phyloP scores from a whole-genome alignment of 37 sponge, comb jelly and placozoan genomes.

The Haliclona indistincta region DNA sequence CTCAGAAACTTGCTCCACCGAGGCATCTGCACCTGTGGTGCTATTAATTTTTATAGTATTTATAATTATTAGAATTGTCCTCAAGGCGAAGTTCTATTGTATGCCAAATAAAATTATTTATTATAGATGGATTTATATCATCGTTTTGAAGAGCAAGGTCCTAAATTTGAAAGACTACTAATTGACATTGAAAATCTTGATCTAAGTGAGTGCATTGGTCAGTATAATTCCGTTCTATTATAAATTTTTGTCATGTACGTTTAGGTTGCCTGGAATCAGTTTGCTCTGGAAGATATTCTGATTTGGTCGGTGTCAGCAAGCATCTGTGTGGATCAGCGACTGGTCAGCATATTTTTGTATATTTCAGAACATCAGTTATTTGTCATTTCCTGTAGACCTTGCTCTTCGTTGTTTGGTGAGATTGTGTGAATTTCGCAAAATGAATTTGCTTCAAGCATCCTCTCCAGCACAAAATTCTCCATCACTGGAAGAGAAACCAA shows the following conservation, averaged over 20 bases:
- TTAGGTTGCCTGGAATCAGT: too few species aligned
- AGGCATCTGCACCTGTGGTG: too few species aligned
- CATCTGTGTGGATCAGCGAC: conserved; percentile 95
- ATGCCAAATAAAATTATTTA: too few species aligned
- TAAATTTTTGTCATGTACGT: too few species aligned
- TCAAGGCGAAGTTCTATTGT: too few species aligned
- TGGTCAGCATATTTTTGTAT: conserved; percentile 34
- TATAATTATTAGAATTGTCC: too few species aligned
- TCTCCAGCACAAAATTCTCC: neutral
- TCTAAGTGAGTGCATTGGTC: too few species aligned
- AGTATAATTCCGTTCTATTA: too few species aligned
- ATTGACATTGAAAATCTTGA: conserved; percentile 88
- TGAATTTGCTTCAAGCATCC: too few species aligned
- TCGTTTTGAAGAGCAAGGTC: conserved; percentile 27
- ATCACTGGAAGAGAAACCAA: neutral
- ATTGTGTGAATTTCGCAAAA: neutral
- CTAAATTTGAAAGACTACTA: conserved; percentile 63
- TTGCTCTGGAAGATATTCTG: neutral
- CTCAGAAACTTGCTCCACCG: too few species aligned
- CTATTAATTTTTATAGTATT: too few species aligned
- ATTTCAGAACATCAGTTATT: neutral
- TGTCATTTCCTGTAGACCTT: conserved; percentile 27
- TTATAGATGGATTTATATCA: conserved; percentile 20
- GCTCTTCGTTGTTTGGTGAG: conserved; percentile 36
- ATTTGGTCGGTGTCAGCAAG: conserved; percentile 72